These are phyloP conservation scores for Monarcha castaneiventris DNA, from an alignment of 2,113 vertebrate species.

Conservation along the genomic window DNA sequence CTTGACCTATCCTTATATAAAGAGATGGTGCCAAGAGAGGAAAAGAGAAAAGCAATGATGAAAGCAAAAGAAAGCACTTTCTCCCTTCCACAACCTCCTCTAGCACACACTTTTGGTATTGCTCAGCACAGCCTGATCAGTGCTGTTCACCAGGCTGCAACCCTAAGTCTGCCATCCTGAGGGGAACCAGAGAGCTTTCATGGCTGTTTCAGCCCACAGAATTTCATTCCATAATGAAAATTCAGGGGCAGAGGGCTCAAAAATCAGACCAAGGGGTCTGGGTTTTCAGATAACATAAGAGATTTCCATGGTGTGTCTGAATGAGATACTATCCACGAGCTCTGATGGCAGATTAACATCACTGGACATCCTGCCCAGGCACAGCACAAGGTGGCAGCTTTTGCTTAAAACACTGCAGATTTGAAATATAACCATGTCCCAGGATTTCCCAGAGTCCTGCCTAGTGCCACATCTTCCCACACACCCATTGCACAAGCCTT, in stretches of 20 bases:
- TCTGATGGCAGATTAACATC: background rate
- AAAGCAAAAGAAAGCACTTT: background rate
- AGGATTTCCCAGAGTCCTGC: background rate
- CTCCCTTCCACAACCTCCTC: background rate
- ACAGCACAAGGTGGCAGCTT: background rate
- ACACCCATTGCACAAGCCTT: background rate
- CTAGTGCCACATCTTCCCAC: background rate
- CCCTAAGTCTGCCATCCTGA: background rate
- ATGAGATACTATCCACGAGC: too few relatives aligned
- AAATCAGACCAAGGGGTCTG: background rate
- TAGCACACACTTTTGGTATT: accelerated
- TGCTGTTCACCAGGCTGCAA: background rate
- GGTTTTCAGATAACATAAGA: background rate
- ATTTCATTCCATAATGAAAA: background rate
- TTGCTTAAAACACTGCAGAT: background rate
- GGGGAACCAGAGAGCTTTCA: background rate
- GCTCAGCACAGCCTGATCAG: background rate
- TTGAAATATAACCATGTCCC: background rate
- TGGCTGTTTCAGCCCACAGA: background rate
- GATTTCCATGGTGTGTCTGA: background rate
- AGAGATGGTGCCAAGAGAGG: background rate
- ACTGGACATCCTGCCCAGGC: background rate
- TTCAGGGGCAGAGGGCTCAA: background rate
- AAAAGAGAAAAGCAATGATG: background rate
- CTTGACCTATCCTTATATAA: background rate